Conservation (phyloP, 2,113 vertebrate genomes). For the Rhea americana region DNA sequence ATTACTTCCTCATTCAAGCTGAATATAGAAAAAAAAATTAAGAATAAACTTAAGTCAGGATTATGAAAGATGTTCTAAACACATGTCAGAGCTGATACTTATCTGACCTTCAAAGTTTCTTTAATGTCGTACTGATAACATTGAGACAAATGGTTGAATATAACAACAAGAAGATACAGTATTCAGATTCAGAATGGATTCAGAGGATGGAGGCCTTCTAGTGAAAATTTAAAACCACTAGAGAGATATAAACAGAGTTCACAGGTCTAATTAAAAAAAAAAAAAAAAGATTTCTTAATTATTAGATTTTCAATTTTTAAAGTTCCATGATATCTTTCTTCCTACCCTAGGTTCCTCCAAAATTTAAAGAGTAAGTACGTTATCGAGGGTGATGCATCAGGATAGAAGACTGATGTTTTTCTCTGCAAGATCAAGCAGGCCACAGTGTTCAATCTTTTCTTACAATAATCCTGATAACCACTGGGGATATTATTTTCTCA, state of each 20-base stretch:
- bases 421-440: neutral
- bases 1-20: neutral
- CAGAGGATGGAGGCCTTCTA: neutral
- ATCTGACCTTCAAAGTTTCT: neutral
- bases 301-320: neutral
- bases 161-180: neutral
- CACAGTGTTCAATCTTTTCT: neutral
- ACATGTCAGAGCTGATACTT: neutral
- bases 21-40: neutral
- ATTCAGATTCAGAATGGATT: neutral
- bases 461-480: neutral
- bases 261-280: neutral
- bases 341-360: accelerated
- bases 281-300: neutral
- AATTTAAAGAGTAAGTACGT: neutral
- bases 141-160: neutral
- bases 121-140: neutral
- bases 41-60: neutral
- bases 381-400: neutral
- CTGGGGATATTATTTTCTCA: accelerated
- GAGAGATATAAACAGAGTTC: neutral
- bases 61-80: neutral
- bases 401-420: neutral
- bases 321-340: neutral
- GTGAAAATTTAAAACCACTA: neutral